Conservation (phyloP, 1,140 invertebrate genomes). For the Drosophila aff. region DNA sequence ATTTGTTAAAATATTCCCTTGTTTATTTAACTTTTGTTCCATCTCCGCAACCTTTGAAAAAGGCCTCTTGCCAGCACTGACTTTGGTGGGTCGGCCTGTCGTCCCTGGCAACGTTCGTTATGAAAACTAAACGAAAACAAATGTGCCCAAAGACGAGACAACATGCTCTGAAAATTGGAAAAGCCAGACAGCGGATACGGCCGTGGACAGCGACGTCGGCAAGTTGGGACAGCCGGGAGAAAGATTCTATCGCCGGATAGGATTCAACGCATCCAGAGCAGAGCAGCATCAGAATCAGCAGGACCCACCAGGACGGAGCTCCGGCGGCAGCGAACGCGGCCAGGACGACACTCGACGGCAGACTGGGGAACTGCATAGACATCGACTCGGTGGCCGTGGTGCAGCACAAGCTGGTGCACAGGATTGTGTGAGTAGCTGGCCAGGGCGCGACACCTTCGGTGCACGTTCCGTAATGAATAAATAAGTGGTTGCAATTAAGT, state of each 20-base stretch:
- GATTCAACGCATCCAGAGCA: slow-evolving; percentile 18
- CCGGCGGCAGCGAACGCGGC: slow-evolving; percentile 25
- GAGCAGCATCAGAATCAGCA: slow-evolving; percentile 8
- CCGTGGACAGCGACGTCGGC: slow-evolving; percentile 47
- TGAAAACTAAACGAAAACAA: slow-evolving; percentile 82
- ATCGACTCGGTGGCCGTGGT: slow-evolving; percentile 82
- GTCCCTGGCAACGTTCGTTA: slow-evolving; percentile 76
- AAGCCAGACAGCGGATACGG: slow-evolving; percentile 53
- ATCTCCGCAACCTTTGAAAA: neutral
- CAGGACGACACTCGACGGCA: slow-evolving; percentile 58
- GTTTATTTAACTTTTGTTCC: neutral
- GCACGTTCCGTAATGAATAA: slow-evolving; percentile 64
- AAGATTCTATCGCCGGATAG: slow-evolving; percentile 49
- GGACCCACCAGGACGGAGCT: slow-evolving; percentile 20
- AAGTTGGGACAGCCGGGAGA: slow-evolving; percentile 45
- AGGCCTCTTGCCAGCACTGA: slow-evolving; percentile 6
- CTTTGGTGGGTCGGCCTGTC: slow-evolving; percentile 20
- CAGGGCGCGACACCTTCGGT: slow-evolving; percentile 13
- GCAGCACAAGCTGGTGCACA: slow-evolving; percentile 83
- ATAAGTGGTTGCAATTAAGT: slow-evolving; percentile 68
- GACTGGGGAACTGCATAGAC: slow-evolving; percentile 85
- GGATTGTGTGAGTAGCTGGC: slow-evolving; percentile 73
- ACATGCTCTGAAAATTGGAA: slow-evolving; percentile 69
- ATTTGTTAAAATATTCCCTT: too few species aligned
- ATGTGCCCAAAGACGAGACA: slow-evolving; percentile 54